A percentile compares a stretch with the other conserved stretches of the same genome.
Evolutionary conservation across 2,113 vertebrate species (phyloP).

Genomic region (Craseonycteris thonglongyai): DNA sequence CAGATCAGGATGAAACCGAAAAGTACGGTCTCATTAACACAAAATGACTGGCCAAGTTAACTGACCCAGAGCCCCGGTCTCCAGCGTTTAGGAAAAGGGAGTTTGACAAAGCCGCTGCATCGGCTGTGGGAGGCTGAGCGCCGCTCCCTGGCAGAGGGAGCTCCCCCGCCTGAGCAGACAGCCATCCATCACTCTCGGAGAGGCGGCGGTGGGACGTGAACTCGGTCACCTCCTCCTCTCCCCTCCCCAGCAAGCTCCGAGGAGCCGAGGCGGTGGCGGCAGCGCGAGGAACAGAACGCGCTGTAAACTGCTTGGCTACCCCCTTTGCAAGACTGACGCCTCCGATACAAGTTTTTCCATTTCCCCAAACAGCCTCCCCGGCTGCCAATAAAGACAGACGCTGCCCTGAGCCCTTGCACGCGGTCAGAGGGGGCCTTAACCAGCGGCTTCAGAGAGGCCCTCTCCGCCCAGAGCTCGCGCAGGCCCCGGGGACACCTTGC

Average conservation of each 20-base stretch:
- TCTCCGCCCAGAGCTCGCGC: background rate
- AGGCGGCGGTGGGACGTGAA: conserved; percentile 29
- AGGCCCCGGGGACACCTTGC: background rate
- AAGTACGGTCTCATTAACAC: background rate
- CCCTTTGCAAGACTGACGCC: conserved; percentile 41
- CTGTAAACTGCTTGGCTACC: conserved; percentile 19
- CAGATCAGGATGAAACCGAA: background rate
- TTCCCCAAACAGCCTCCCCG: background rate
- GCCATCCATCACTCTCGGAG: conserved; percentile 36
- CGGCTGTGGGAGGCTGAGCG: conserved; percentile 7
- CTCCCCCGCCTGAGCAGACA: background rate
- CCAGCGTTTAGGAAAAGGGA: background rate
- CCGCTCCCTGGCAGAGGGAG: conserved; percentile 18
- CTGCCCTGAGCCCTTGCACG: background rate
- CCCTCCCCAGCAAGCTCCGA: background rate
- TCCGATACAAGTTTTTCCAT: conserved; percentile 32
- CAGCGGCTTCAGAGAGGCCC: background rate
- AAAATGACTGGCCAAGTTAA: background rate
- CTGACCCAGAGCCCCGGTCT: background rate
- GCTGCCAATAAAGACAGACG: background rate
- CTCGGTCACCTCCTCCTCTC: conserved; percentile 11
- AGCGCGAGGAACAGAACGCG: background rate
- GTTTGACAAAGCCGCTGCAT: background rate
- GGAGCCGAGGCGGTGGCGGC: conserved; percentile 25
- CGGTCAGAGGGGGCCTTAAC: background rate